Conservation (phyloP, 2,113 vertebrate genomes). For the Desmodus rotundus region DNA sequence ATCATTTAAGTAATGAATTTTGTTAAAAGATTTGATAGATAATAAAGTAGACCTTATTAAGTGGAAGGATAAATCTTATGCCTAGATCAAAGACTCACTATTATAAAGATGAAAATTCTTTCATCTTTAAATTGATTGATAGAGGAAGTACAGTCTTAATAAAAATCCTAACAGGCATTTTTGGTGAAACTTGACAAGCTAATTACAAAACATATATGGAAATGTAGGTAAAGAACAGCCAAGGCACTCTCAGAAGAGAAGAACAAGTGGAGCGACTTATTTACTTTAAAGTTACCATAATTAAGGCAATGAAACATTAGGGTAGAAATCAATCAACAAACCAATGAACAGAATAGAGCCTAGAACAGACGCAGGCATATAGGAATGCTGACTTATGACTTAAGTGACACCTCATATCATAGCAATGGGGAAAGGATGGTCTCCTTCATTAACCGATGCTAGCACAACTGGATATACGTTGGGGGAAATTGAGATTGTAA, state of each 20-base stretch:
- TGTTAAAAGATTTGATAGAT: neutral
- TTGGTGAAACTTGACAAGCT: neutral
- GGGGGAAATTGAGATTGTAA: neutral
- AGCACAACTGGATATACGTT: neutral
- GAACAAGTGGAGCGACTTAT: neutral
- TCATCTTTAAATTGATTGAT: neutral
- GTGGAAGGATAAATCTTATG: neutral
- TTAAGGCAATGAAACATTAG: neutral
- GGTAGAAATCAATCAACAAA: neutral
- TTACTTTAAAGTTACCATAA: neutral
- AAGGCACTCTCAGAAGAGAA: neutral
- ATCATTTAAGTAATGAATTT: conserved; percentile 15
- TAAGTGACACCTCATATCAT: neutral
- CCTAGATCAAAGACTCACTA: neutral
- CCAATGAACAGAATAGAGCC: neutral
- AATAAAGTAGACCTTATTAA: neutral
- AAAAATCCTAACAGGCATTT: neutral
- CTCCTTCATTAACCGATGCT: neutral
- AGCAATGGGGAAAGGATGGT: neutral
- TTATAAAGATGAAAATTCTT: neutral
- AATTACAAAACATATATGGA: neutral
- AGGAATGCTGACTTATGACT: neutral
- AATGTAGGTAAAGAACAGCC: neutral
- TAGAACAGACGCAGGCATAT: neutral
- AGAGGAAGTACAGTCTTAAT: neutral